Evolutionary conservation across 2,888 invertebrate genomes (phyloP).

Genomic region (Nycteola revayana): DNA sequence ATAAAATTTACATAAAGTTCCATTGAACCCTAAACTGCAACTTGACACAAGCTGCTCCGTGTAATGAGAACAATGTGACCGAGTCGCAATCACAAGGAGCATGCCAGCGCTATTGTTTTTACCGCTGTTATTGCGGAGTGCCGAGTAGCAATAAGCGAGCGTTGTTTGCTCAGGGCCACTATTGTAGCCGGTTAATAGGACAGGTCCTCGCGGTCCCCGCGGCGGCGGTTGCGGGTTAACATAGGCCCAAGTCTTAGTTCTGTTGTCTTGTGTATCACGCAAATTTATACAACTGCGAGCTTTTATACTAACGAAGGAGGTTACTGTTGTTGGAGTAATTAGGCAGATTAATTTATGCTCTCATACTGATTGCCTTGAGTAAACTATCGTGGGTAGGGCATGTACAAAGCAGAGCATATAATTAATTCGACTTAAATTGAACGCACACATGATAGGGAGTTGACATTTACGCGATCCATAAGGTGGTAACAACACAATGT

Average conservation of each 20-base stretch:
- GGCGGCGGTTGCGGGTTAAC: conserved; percentile 46
- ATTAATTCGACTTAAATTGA: conserved; percentile 34
- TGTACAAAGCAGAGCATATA: conserved; percentile 32
- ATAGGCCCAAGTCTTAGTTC: conserved; percentile 36
- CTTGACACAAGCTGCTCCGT: conserved; percentile 54
- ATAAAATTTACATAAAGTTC: conserved; percentile 35
- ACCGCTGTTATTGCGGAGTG: conserved; percentile 69
- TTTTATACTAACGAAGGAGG: no score
- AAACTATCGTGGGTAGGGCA: conserved; percentile 27
- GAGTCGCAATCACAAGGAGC: conserved; percentile 64
- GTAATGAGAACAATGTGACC: conserved; percentile 61
- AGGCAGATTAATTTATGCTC: no score
- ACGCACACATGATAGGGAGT: no score
- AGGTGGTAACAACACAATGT: no score
- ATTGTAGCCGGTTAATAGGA: conserved; percentile 74
- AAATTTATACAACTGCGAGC: no score
- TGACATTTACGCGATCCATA: no score
- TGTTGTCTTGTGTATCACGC: no score
- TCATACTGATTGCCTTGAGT: conserved; percentile 25
- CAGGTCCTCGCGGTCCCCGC: conserved; percentile 51
- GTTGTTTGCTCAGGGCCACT: conserved; percentile 70
- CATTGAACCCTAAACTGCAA: conserved; percentile 45
- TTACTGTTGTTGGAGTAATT: no score
- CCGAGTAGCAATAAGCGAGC: conserved; percentile 72
- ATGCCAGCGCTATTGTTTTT: conserved; percentile 66